Evolutionary conservation across 2,888 invertebrate species (phyloP), one percentile per base, ranked within the genome.

Genomic region (Piscicola geometra): DNA sequence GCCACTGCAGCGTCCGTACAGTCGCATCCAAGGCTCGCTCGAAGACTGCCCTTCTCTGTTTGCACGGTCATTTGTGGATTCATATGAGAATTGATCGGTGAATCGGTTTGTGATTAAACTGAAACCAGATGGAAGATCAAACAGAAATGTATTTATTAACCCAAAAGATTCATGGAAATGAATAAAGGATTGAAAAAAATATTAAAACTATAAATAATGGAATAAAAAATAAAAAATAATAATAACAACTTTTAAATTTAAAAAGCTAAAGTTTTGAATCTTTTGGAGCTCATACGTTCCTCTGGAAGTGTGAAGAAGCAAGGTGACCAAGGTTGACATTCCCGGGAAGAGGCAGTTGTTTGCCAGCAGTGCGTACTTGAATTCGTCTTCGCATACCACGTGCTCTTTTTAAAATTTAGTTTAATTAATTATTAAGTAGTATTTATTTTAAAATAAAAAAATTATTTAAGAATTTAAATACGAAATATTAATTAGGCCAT

Each of bases 301-400:
- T 77, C 97, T 89, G 75, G 97, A 97, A 0, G 98, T 98, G 85
- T 98, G 98, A 76, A 98, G 89, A 70, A 98, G 88, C 0, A 98
- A 88, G 0, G 98, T 98, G 80, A 98, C 95, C 78, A 98, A 89
- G 0, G 97, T 97, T 67, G 97, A 97, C 21, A 95, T 94, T 25
- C 97, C 98, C 0, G 97, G 97, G 86, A 95, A 96, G 78, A 97
- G 93, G 87, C 97, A 98, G 87, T 98, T 98, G 88, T 98, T 98
- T 78, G 98, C 97, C 80, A 98, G 88, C 77, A 98, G 89, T 32
- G 97, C 97, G 86, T 98, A 98, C 86, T 98, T 98, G 87, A 98
- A 96, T 87, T 98, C 98, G 85, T 98, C 97, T 86, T 98, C 98
- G 86, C 98, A 98, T 50, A 98, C 97, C 25, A 97, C 94, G 86